Percentiles rank a stretch among this genome's conserved stretches.
Evolutionary conservation across 1,140 invertebrate species (phyloP).

Genomic region (Drosophila truncata): DNA sequence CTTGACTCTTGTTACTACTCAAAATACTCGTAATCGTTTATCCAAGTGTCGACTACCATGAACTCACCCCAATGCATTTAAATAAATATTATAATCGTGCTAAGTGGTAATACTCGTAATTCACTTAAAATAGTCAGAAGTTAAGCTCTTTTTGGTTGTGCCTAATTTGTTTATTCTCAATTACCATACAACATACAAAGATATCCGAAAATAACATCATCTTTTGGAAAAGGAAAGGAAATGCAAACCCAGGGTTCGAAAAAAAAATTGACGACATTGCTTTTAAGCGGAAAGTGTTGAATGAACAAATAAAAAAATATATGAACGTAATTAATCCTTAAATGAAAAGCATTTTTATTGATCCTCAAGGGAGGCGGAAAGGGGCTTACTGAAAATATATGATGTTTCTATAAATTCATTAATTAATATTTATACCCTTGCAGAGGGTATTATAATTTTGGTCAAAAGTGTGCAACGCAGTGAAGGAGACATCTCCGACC

Average conservation of each 20-base stretch:
- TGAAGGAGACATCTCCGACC: too few relatives aligned
- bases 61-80: conserved; percentile 49
- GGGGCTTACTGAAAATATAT: too few relatives aligned
- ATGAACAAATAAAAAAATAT: conserved; percentile 36
- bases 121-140: not conserved
- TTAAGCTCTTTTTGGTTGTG: conserved; percentile 61
- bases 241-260: not conserved
- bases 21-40: conserved; percentile 36
- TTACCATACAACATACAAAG: not conserved
- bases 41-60: conserved; percentile 17
- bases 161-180: conserved; percentile 34
- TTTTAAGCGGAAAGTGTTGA: conserved; percentile 30
- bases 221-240: not conserved
- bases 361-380: not conserved
- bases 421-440: too few relatives aligned
- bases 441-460: too few relatives aligned
- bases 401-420: too few relatives aligned
- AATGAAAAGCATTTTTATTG: not conserved
- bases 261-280: conserved; percentile 14
- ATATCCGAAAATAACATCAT: not conserved
- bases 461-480: too few relatives aligned
- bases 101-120: conserved; percentile 26
- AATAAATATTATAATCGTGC: conserved; percentile 12
- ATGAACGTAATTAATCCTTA: conserved; percentile 23
- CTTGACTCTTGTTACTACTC: conserved; percentile 31